Evolutionary conservation across 1,140 invertebrate species (phyloP).

Genomic region (Euwallacea fornicatus): DNA sequence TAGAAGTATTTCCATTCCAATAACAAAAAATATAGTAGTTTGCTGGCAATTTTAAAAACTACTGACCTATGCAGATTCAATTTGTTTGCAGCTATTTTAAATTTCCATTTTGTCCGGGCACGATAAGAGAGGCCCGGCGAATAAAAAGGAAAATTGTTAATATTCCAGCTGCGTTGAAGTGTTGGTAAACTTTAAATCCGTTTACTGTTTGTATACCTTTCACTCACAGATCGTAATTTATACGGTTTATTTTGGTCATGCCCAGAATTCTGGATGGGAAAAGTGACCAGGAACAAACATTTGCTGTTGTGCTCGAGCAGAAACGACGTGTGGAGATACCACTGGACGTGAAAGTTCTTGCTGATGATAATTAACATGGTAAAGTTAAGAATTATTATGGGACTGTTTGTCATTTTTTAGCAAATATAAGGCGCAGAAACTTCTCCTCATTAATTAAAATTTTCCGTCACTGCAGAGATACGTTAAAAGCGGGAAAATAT

Average conservation of each 20-base stretch:
- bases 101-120: conserved; percentile 1
- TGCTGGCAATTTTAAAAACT: not conserved
- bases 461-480: too few relatives aligned
- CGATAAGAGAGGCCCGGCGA: not conserved
- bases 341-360: too few relatives aligned
- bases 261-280: conserved; percentile 22
- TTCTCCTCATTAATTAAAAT: too few relatives aligned
- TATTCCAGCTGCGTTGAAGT: conserved; percentile 23
- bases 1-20: too few relatives aligned
- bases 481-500: too few relatives aligned
- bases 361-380: too few relatives aligned
- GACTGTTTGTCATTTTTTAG: too few relatives aligned
- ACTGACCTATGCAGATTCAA: conserved; percentile 3
- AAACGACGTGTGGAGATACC: not conserved
- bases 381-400: too few relatives aligned
- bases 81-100: conserved; percentile 1
- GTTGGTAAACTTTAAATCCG: conserved; percentile 30
- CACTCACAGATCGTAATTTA: conserved; percentile 34
- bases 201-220: conserved; percentile 35
- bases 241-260: conserved; percentile 27
- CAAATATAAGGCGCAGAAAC: too few relatives aligned
- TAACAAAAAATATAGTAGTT: too few relatives aligned
- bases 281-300: conserved; percentile 8
- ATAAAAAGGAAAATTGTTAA: conserved; percentile 20
- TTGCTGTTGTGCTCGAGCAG: not conserved